Base-by-base conservation (phyloP, 2,888 invertebrate genomes). In the Spialia ferax region DNA sequence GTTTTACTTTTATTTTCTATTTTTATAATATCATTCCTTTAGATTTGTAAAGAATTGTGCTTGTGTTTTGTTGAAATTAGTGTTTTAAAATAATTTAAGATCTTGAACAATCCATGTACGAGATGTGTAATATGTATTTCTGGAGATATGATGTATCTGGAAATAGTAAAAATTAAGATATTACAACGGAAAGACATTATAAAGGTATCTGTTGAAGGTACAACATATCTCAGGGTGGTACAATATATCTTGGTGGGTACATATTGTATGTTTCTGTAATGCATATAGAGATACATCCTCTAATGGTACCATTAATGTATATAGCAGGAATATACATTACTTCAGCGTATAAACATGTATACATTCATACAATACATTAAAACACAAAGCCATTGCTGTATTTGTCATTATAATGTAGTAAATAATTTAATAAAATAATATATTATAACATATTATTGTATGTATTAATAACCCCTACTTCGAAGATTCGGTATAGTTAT, bases 21-120 rank as follows among this genome's bases (percentile, higher is more conserved):
- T 64, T 64, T 32, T 56, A 48, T 59, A 59, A 67, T 68, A 80
- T 80, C 83, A 82, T 84, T 84, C 83, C 82, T 78, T 75, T 80
- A 80, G 79, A 70, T 62, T 68, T 70, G 70, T 77, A 76, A 71
- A 72, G 2, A 10, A 54, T 52, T 48, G 71, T 69, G 62, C 64
- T 72, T 69, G 56, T 60, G 18, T 63, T 63, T 61, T 35, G 32
- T 54, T 15, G 10, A 48, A 26, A 22, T 23, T 23, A n/a, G 18
- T 15, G n/a, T 13, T n/a, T 5, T 42, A n/a, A 7, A 42, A 1
- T 42, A 10, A 42, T n/a, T 10, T n/a, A 38, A n/a, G n/a, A n/a
- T n/a, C n/a, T 3, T n/a, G 15, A 10, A n/a, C n/a, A 13, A 5
- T 42, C 5, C n/a, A 10, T n/a, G 42, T 42, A 38, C 13, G 6